Evolutionary conservation across 2,797 vertebrate genomes (phyloP).

Genomic region (Anguilla anguilla): DNA sequence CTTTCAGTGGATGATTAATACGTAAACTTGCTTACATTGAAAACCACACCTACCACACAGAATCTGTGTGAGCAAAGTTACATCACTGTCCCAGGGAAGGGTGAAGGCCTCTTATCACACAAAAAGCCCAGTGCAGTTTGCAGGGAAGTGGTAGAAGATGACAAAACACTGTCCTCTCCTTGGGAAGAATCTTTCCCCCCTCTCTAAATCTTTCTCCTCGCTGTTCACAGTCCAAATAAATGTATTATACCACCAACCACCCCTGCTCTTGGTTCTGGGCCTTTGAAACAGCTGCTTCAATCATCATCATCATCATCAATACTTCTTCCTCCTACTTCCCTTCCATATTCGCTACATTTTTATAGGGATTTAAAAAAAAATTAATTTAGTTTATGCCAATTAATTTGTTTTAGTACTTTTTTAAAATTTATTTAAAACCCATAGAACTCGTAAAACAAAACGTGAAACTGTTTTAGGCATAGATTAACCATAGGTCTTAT

Average conservation of each 20-base stretch:
- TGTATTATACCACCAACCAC: background rate
- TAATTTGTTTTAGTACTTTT: background rate
- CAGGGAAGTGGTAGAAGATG: background rate
- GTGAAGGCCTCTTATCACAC: background rate
- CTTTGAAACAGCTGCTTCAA: background rate
- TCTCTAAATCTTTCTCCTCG: background rate
- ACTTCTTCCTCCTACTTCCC: background rate
- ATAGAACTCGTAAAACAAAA: too few relatives aligned
- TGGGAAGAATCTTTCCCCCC: background rate
- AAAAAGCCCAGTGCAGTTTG: background rate
- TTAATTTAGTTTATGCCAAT: background rate
- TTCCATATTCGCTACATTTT: background rate
- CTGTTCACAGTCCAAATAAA: background rate
- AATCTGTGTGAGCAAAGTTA: background rate
- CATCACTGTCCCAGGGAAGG: background rate
- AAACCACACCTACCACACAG: background rate
- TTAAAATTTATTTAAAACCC: too few relatives aligned
- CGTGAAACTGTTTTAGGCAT: too few relatives aligned
- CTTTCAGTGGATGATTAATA: constrained; percentile 18
- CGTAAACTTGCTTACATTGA: too few relatives aligned
- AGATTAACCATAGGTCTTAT: too few relatives aligned
- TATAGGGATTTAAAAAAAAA: background rate
- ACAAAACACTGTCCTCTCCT: background rate
- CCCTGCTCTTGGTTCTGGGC: background rate
- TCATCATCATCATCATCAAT: background rate